Base-by-base conservation (phyloP, 2,888 invertebrate species). In the Drosophila borealis region DNA sequence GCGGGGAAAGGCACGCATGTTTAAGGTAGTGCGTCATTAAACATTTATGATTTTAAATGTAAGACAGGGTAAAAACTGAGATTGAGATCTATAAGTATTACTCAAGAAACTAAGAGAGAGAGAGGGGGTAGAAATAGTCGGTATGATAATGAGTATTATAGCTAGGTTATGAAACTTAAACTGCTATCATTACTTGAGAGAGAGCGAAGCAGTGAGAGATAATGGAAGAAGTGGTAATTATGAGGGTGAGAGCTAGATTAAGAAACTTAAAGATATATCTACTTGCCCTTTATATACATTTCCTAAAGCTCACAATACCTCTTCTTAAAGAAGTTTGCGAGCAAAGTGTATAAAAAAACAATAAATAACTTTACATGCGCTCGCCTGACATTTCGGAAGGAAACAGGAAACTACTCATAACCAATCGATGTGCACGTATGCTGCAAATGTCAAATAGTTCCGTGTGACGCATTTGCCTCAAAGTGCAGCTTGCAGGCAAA, bases 391-490 rank as follows among this genome's bases (percentile, higher is more conserved):
- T 57, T 57, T 33, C 11, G 21, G 21, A 21, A 39, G 17, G 6
- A 4, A 50, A 51, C 53, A 14, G 17, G 11, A 19, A 19, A 29
- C 54, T 13, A 25, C n/a, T 41, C 17, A 37, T 34, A 53, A 25
- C 17, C 10, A 41, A 14, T n/a, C 11, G 9, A 51, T 10, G 25
- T 33, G 33, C 25, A 19, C n/a, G 5, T 34, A 33, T 6, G 1
- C 48, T 29, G 13, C 10, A 63, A 44, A 44, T 21, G 36, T 48
- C 34, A 63, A 42, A 48, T 41, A 17, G 34, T 19, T 29, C 29
- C 29, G 2, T 34, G 41, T 10, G 14, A 48, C 25, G 41, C 41
- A 59, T 11, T 42, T 36, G 34, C 5, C 17, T 34, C 21, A 10
- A 25, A 49, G 14, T 34, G 25, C 10, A n/a, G 13, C 45, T 17